Base-by-base conservation (phyloP, 2,888 invertebrate species). In the Heliconius hortense region DNA sequence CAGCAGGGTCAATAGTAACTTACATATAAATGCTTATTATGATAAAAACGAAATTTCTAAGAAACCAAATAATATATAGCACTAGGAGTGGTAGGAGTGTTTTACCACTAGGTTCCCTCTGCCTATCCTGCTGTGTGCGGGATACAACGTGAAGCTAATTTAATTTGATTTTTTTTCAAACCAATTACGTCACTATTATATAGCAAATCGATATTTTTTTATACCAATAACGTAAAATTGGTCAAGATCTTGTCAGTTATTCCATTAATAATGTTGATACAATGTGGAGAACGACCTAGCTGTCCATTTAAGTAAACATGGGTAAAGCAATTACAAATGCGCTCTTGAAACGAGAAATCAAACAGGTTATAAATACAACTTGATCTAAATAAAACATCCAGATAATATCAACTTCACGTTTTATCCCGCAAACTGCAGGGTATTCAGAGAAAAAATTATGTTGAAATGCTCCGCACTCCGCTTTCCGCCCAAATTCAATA, bases 1-100 rank as follows among this genome's bases (percentile, higher is more conserved):
- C 60, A 68, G 60, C 75, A 75, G 70, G 74, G 66, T 67, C 74
- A 75, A 76, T 76, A 76, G 76, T 74, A 75, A 69, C 43, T 71
- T 62, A 71, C 60, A 53, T 56, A 56, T 69, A 69, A 69, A 60
- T 39, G 39, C 13, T 56, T 39, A 62, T 60, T 59, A 7, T 62
- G 35, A 59, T 59, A 60, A 62, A 71, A 71, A 71, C 26, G 2
- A 71, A 28, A 26, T 60, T 71, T 71, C 71, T 24, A 26, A 62
- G 60, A 71, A 70, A 24, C 8, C 31, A 31, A 1, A 31, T 0
- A 13, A 4, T 18, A 18, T 60, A 39, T 60, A 35, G 5, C 43
- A 43, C 43, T 43, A 43, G 0, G 43, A 15, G 13, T 43, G 5
- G 18, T 48, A 48, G 48, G 7, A 48, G 48, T 48, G 18, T 18